Conservation (phyloP, 2,113 vertebrate genomes). For the Lophura nycthemera region DNA sequence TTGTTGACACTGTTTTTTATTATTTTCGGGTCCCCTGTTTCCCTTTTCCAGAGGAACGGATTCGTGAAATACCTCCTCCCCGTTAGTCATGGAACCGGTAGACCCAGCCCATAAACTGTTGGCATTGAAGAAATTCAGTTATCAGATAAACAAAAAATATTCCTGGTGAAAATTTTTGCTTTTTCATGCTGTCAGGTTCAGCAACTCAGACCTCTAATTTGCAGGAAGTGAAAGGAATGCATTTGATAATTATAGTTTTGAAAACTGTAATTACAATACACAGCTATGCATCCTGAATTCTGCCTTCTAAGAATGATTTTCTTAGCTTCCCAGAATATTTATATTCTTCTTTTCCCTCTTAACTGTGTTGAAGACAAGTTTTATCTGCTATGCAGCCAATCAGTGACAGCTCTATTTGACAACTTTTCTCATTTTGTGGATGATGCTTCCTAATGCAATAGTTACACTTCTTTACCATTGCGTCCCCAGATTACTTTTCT, state of each 20-base stretch:
- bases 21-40: too few relatives aligned
- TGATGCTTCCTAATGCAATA: not conserved
- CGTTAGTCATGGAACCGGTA: too few relatives aligned
- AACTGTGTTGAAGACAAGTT: not conserved
- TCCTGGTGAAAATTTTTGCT: not conserved
- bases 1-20: too few relatives aligned
- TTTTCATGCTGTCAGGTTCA: not conserved
- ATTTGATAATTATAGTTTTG: constrained; percentile 15
- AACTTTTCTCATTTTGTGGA: not conserved
- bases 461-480: not conserved
- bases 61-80: too few relatives aligned
- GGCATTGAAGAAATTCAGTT: not conserved
- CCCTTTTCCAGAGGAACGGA: too few relatives aligned
- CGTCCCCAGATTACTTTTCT: not conserved
- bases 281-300: not conserved
- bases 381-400: not conserved
- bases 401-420: not conserved
- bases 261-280: constrained; percentile 27
- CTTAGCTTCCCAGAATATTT: not conserved
- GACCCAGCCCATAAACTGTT: too few relatives aligned
- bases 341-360: not conserved
- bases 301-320: not conserved
- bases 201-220: not conserved
- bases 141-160: not conserved
- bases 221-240: not conserved